These are phyloP conservation scores for Mastigias papua DNA, from an alignment of 30 jellyfish, hydroid and myxozoan genomes.

Conservation along the genomic window DNA sequence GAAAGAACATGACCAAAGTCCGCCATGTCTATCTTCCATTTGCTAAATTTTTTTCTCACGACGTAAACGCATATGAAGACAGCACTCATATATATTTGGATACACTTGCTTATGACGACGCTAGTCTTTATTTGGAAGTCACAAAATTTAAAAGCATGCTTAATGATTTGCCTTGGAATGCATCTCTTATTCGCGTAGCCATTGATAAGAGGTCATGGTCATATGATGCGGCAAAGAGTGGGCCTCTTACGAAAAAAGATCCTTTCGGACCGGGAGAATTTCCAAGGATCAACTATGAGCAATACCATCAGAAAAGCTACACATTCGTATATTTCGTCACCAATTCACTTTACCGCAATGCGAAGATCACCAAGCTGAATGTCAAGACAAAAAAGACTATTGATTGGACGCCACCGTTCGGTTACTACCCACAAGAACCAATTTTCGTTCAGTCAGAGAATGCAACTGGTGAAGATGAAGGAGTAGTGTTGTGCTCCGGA, in stretches of 20 bases:
- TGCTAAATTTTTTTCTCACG: constrained; percentile 66
- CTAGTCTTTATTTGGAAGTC: constrained; percentile 48
- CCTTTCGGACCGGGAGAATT: constrained; percentile 55
- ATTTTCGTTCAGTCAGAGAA: constrained; percentile 48
- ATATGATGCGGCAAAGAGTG: constrained; percentile 40
- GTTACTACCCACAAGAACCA: constrained; percentile 78
- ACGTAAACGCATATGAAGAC: constrained; percentile 62
- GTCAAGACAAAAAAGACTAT: constrained; percentile 44
- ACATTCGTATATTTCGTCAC: constrained; percentile 39
- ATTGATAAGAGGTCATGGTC: constrained; percentile 56
- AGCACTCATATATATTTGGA: constrained; percentile 60
- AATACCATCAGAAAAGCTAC: constrained; percentile 54
- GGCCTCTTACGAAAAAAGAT: constrained; percentile 24
- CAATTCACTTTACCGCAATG: constrained; percentile 42
- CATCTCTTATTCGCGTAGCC: constrained; percentile 61
- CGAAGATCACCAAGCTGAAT: constrained; percentile 57
- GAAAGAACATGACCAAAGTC: constrained; percentile 39
- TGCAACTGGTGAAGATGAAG: constrained; percentile 58
- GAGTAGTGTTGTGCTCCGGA: constrained; percentile 65
- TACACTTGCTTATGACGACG: constrained; percentile 57
- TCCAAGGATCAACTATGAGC: constrained; percentile 51
- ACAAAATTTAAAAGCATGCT: constrained; percentile 25
- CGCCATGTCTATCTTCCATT: constrained; percentile 66
- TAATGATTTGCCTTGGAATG: constrained; percentile 33
- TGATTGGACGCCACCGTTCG: constrained; percentile 68